Conservation (phyloP, 2,888 invertebrate species). For the Salticus scenicus region DNA sequence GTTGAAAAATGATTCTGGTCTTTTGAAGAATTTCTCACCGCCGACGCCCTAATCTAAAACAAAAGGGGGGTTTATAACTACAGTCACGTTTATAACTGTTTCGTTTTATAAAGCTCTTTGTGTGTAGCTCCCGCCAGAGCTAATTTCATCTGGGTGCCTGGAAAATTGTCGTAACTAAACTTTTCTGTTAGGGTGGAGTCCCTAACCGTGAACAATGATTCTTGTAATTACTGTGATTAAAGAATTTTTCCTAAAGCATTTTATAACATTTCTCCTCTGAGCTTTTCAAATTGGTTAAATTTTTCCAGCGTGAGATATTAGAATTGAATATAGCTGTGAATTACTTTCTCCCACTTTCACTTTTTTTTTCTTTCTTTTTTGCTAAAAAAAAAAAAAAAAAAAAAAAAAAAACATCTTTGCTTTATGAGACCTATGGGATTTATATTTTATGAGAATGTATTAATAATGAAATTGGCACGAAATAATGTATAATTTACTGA, state of each 20-base stretch:
- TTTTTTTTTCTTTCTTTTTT: too few species aligned
- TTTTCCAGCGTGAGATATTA: neutral
- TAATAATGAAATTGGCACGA: too few species aligned
- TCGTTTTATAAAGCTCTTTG: slow-evolving; percentile 3
- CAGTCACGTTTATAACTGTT: neutral
- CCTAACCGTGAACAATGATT: slow-evolving; percentile 13
- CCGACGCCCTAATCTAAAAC: slow-evolving; percentile 2
- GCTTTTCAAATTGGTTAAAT: neutral
- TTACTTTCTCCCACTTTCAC: too few species aligned
- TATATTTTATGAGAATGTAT: too few species aligned
- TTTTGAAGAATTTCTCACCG: neutral
- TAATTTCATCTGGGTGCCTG: neutral
- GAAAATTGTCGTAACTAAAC: neutral
- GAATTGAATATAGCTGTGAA: neutral
- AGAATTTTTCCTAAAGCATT: slow-evolving; percentile 1
- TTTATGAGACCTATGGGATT: too few species aligned
- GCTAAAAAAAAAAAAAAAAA: too few species aligned
- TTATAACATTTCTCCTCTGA: neutral
- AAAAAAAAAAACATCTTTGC: too few species aligned
- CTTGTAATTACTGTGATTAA: slow-evolving; percentile 5
- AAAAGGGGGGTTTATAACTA: slow-evolving; percentile 12
- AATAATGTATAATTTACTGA: too few species aligned
- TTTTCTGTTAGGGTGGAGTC: neutral
- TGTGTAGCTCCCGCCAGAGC: neutral
- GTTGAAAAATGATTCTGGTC: neutral